Evolutionary conservation across 2,888 invertebrate genomes (phyloP), one percentile per base, ranked within the genome.

Genomic region (Dexiosoma caninum): DNA sequence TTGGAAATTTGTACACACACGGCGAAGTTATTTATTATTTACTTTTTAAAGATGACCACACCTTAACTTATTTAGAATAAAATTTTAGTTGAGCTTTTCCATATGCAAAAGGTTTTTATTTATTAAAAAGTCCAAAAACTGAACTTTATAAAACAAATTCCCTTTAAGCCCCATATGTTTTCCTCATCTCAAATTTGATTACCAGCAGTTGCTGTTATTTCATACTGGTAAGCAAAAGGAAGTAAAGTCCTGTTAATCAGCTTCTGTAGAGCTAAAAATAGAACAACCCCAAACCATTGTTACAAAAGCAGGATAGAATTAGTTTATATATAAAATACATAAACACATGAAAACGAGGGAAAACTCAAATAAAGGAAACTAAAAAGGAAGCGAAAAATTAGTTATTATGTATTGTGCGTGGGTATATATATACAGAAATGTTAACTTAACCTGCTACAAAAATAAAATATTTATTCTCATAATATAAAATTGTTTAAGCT

Each of bases 261-360:
- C 42, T 69, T 53, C 44, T 49, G 21, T 66, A n/a, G 35, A 60
- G 60, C 62, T 81, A 81, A 81, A 81, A 77, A 81, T 81, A 81
- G 80, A 77, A 72, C 46, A 67, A 67, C 62, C 75, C 9, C 72
- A 69, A 72, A 49, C 53, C 55, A 72, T 44, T 71, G 32, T 44
- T 55, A 60, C 53, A 57, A 37, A n/a, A 40, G 19, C 67, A 76
- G 76, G 60, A 76, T 44, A 19, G 60, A 37, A 7, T 32, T 32
- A 35, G 32, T 19, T 32, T 32, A n/a, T 6, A 7, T 51, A 27
- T 27, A 42, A 49, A 49, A 21, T 40, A n/a, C n/a, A 51, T n/a
- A 53, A 69, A 6, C 27, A 27, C 27, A 27, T 6, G 3, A 5
- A 57, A 27, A 40, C n/a, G 10, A 1, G 32, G 19, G 55, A 35